Base-by-base conservation (phyloP, 2,113 vertebrate species). In the Misgurnus anguillicaudatus region DNA sequence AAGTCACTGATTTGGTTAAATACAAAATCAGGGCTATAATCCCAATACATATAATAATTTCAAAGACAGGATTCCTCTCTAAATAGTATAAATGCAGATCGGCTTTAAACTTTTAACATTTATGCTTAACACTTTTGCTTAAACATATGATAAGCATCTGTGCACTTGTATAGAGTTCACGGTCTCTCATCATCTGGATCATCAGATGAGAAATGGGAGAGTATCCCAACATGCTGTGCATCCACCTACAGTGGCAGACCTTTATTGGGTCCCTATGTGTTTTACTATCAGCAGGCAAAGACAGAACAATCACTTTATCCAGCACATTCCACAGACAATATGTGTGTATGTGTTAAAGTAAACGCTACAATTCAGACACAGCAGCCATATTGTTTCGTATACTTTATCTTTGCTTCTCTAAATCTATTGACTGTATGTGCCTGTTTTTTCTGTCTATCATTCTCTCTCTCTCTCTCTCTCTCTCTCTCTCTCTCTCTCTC, bases 201-300 rank as follows among this genome's bases (percentile, higher is more conserved):
- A 89, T 90, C 66, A 75, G 65, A 67, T 77, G 77, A 87, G 77
- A 87, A 87, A 88, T 76, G 64, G 84, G 82, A 76, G 80, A 76
- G 80, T 87, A 67, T 75, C 51, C 70, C 36, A 11, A 47, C 79
- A 74, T 86, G 80, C 78, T 65, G 48, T 78, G 80, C 66, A 81
- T 77, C 85, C 70, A 87, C 85, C 86, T 78, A 80, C 79, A 78
- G 72, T 84, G 82, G 84, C 86, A 90, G 83, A 81, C 86, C 55
- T 62, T 89, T 82, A 89, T 90, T 88, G 86, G 74, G 80, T 72
- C 79, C 68, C 69, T 78, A 31, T 31, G 64, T 75, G 84, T 84
- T 85, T 86, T 78, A 83, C 71, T 77, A 76, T 85, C 80, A 82
- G 81, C 70, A 88, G 86, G 82, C 81, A 86, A 83, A 88, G 84